Conservation (phyloP, 2,797 vertebrate genomes). For the Pygocentrus nattereri region DNA sequence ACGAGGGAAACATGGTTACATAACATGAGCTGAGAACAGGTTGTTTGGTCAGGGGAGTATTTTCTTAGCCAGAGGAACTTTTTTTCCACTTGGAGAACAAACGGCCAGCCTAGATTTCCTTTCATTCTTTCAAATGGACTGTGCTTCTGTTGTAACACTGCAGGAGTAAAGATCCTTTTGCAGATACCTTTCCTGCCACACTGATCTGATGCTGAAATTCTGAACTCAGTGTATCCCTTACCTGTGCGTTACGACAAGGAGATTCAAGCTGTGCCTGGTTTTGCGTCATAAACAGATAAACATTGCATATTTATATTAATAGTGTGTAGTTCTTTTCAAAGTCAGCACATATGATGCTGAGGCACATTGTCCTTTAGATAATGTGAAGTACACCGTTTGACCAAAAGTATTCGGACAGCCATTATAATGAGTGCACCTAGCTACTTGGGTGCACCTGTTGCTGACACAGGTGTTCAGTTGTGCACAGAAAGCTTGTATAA, state of each 20-base stretch:
- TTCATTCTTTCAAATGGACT: not conserved
- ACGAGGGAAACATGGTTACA: constrained; percentile 50
- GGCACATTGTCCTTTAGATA: not conserved
- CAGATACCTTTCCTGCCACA: not conserved
- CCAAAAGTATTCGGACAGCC: not conserved
- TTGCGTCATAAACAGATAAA: not conserved
- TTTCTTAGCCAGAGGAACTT: constrained; percentile 46
- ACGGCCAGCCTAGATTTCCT: constrained; percentile 9
- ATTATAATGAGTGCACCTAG: not conserved
- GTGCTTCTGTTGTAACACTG: not conserved
- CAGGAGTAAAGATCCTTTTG: not conserved
- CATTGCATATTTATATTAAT: not conserved
- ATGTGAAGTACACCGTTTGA: no score
- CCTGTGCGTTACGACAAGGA: no score
- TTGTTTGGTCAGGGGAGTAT: constrained; percentile 39
- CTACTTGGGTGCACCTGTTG: not conserved
- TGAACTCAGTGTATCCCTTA: not conserved
- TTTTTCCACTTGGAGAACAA: constrained; percentile 5
- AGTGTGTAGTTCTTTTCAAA: not conserved
- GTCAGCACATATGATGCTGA: not conserved
- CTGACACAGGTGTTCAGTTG: not conserved
- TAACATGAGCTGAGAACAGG: constrained; percentile 20
- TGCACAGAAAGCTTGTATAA: not conserved
- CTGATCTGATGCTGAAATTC: not conserved
- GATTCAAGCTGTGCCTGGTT: not conserved